A percentile compares a stretch with the other conserved stretches of the same genome.
phyloP scores from a whole-genome alignment of 2,113 vertebrate species.

The Alethe diademata region DNA sequence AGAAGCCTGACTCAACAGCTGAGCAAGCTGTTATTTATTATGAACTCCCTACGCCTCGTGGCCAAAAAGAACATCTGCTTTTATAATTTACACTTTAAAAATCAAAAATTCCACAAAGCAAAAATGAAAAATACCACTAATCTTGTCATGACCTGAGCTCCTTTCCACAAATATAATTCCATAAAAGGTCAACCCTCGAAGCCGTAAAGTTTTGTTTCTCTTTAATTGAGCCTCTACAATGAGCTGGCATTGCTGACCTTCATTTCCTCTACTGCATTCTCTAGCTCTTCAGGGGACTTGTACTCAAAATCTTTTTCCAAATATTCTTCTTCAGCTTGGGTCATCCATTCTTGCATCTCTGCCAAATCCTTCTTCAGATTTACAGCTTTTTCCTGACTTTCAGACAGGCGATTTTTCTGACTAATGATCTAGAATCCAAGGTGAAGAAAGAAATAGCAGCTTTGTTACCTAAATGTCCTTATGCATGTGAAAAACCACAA shows the following conservation, averaged over 20 bases:
- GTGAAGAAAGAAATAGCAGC: background rate
- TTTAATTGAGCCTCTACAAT: background rate
- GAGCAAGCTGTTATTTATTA: background rate
- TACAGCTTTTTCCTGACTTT: slow-evolving; percentile 88
- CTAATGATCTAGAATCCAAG: slow-evolving; percentile 79
- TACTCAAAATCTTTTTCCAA: slow-evolving; percentile 97
- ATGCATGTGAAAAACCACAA: background rate
- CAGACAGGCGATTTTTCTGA: slow-evolving; percentile 84
- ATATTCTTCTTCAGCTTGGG: slow-evolving; percentile 94
- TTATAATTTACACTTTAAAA: slow-evolving; percentile 5
- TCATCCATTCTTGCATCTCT: slow-evolving; percentile 98
- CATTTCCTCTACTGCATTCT: slow-evolving; percentile 92
- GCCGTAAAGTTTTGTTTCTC: background rate
- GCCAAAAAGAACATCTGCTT: slow-evolving; percentile 31
- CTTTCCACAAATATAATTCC: background rate
- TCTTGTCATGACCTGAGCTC: background rate
- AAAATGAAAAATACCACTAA: background rate
- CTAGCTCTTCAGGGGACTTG: slow-evolving; percentile 93
- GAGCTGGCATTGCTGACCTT: slow-evolving; percentile 79
- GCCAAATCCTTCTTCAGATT: slow-evolving; percentile 95
- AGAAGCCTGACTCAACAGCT: background rate
- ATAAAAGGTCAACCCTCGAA: background rate
- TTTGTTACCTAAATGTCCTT: background rate
- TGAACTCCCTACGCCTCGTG: background rate
- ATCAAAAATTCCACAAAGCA: background rate